A percentile compares a stretch with the other conserved stretches of the same genome.
These are phyloP conservation scores for Genyomyrus donnyi DNA, from an alignment of 2,113 vertebrate species.

Conservation along the genomic window DNA sequence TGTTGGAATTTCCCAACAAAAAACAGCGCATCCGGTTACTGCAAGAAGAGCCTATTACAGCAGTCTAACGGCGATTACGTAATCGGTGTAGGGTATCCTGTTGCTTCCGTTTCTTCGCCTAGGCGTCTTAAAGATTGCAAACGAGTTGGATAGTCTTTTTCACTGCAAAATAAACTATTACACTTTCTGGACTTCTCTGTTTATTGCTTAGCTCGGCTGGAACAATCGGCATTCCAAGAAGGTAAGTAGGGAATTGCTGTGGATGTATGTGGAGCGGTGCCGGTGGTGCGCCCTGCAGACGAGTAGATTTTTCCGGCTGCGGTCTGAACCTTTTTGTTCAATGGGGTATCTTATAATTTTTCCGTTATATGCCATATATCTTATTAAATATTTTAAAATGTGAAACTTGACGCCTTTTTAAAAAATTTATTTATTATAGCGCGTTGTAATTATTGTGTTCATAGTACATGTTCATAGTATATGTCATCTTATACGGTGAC, in stretches of 20 bases:
- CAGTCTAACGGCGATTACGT: not conserved
- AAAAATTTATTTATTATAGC: not conserved
- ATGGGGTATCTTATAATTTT: not conserved
- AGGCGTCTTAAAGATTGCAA: not conserved
- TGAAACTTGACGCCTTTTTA: not conserved
- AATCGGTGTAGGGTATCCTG: not conserved
- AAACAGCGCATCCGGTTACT: not conserved
- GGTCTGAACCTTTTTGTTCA: not conserved
- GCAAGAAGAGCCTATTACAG: not conserved
- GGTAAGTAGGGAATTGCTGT: not conserved
- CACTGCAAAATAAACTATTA: not conserved
- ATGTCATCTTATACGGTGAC: not conserved
- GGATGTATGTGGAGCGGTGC: not conserved
- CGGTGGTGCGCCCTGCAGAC: not conserved
- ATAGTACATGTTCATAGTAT: not conserved
- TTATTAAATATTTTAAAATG: not conserved
- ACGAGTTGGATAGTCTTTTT: not conserved
- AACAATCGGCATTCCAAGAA: not conserved
- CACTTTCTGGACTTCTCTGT: not conserved
- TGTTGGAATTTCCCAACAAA: not conserved
- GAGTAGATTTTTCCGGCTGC: not conserved
- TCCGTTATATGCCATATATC: not conserved
- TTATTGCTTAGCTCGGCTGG: not conserved
- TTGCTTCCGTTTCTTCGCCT: not conserved
- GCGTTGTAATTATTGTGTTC: not conserved